Evolutionary conservation across 1,140 invertebrate genomes (phyloP).

Genomic region (Campoletis sonorensis): DNA sequence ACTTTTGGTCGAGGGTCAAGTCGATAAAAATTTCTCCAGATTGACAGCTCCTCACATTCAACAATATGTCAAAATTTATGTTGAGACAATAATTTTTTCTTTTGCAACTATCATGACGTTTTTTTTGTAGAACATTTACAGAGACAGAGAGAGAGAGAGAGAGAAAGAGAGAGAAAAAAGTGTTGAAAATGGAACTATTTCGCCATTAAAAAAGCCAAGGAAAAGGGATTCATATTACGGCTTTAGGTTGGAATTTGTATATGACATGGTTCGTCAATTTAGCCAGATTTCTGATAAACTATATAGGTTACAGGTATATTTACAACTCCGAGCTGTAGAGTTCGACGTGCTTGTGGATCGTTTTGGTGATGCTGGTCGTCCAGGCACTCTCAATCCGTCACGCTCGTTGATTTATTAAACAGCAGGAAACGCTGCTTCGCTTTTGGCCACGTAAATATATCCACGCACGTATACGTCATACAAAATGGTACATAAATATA

Average conservation of each 20-base stretch:
- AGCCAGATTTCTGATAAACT: background rate
- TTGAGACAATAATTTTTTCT: no score
- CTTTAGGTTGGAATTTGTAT: background rate
- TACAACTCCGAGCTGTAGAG: background rate
- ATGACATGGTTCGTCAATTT: slow-evolving; percentile 20
- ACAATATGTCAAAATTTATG: no score
- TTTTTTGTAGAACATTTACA: no score
- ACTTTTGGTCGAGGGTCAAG: no score
- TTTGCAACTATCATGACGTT: no score
- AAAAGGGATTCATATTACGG: background rate
- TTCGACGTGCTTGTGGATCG: slow-evolving; percentile 19
- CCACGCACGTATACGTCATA: background rate
- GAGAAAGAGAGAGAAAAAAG: no score
- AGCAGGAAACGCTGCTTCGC: slow-evolving; percentile 25
- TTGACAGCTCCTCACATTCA: no score
- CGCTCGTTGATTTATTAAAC: slow-evolving; percentile 34
- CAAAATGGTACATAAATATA: background rate
- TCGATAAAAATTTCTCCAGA: no score
- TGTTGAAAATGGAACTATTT: no score
- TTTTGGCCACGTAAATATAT: slow-evolving; percentile 6
- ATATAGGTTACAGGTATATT: slow-evolving; percentile 6
- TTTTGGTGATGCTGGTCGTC: slow-evolving; percentile 11
- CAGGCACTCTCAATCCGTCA: slow-evolving; percentile 27
- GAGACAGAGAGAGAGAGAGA: no score
- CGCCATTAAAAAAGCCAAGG: no score